Evolutionary conservation across 2,888 invertebrate species (phyloP).

Genomic region (Apotomis betuletana): DNA sequence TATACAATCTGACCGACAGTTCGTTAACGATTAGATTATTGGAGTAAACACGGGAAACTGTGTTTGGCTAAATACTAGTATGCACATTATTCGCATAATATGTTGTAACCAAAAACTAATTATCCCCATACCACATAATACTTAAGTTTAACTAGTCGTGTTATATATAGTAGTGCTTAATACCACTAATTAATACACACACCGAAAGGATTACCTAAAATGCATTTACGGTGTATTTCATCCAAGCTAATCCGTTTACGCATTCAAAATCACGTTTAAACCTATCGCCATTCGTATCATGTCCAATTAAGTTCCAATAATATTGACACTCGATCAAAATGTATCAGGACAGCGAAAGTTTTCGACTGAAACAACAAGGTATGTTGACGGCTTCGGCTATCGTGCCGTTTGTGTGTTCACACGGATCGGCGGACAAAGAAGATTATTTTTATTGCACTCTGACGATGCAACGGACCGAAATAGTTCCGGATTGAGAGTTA

Average conservation of each 20-base stretch:
- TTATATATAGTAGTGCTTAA: not conserved
- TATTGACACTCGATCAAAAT: constrained; percentile 55
- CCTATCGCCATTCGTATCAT: not conserved
- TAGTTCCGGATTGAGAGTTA: constrained; percentile 72
- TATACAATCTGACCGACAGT: too few relatives aligned
- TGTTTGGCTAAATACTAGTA: too few relatives aligned
- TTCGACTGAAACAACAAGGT: constrained; percentile 66
- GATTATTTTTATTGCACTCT: constrained; percentile 80
- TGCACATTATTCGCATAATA: too few relatives aligned
- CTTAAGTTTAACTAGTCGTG: not conserved
- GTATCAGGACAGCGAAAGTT: constrained; percentile 56
- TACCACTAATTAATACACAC: not conserved
- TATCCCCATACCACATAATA: not conserved
- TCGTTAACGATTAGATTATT: too few relatives aligned
- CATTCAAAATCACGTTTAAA: not conserved
- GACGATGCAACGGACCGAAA: constrained; percentile 74
- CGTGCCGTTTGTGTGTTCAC: constrained; percentile 53
- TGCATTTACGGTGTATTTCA: not conserved
- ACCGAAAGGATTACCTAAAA: not conserved
- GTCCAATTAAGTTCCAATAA: not conserved
- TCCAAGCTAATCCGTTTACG: not conserved
- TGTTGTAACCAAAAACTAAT: not conserved
- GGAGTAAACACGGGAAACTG: too few relatives aligned
- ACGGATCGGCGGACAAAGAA: constrained; percentile 72
- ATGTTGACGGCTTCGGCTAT: constrained; percentile 49